Base-by-base conservation (phyloP, 2,113 vertebrate species). In the Megaleporinus macrocephalus region DNA sequence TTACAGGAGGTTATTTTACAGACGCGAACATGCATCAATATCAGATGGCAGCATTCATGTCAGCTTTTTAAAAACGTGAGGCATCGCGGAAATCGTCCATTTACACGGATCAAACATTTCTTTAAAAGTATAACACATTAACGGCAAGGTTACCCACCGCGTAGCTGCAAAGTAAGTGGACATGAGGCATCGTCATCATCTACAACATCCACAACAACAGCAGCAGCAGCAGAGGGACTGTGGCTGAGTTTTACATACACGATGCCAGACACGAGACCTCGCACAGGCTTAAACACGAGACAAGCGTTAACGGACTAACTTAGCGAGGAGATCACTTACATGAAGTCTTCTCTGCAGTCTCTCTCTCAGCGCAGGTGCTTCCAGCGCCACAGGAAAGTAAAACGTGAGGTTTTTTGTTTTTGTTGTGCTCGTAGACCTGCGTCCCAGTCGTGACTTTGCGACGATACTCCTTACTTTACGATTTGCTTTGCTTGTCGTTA, bases 261-360 rank as follows among this genome's bases (percentile, higher is more conserved):
- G 84, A 69, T 77, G 73, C 68, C 78, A 72, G 29, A 79, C 83
- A 85, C 79, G 81, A 73, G 81, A 87, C 81, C 26, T 22, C n/a
- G 14, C 63, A 29, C 44, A 80, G 47, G 74, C 73, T 75, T 62
- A 75, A 47, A 76, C 49, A 82, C 81, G 78, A 24, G 69, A 68
- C 41, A 26, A 69, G 26, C 24, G 51, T 16, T 29, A 20, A 13
- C 47, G 44, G 3, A 44, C 41, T 44, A 10, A 30, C 51, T 63
- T 7, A 44, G 1, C 9, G 41, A 9, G 33, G 36, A 29, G 27
- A 44, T 44, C 27, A 83, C 81, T 78, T 36, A 78, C 75, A 76
- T 29, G 9, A 44, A 44, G 53, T 2, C 22, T 51, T 22, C 30
- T n/a, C 0, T 66, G 15, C 6, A 16, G 24, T 44, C 14, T 51